phyloP scores from a whole-genome alignment of 2,797 vertebrate genomes.

The Hozukius guyotensis region DNA sequence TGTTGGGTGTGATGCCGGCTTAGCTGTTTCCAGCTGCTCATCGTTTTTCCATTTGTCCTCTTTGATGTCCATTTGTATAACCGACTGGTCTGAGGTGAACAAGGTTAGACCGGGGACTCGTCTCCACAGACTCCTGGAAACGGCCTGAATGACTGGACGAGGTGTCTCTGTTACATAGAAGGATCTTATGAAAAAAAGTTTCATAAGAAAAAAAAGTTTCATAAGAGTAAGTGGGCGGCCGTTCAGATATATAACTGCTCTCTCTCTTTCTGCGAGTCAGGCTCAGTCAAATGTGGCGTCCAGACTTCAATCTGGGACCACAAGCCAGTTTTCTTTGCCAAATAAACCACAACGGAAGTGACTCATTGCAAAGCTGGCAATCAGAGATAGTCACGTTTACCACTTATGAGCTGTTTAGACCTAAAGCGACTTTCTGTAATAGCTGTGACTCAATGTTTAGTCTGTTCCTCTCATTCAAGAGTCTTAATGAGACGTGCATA shows the following conservation, averaged over 20 bases:
- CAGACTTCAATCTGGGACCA: constrained; percentile 43
- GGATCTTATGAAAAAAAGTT: not conserved
- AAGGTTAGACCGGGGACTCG: constrained; percentile 37
- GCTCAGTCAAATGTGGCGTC: constrained; percentile 35
- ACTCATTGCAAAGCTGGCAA: constrained; percentile 39
- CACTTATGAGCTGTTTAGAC: not conserved
- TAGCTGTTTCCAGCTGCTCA: constrained; percentile 1
- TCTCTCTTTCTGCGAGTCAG: not conserved
- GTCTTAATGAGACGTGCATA: not conserved
- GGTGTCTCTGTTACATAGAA: constrained; percentile 1
- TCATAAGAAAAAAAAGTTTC: constrained; percentile 6
- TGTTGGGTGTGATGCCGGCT: not conserved
- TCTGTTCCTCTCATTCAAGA: constrained; percentile 1
- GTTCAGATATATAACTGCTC: not conserved
- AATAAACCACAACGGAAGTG: constrained; percentile 45
- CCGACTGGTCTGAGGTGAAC: constrained; percentile 34
- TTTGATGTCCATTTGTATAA: constrained; percentile 2
- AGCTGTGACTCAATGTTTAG: constrained; percentile 15
- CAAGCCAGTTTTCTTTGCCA: constrained; percentile 32
- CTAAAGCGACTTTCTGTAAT: not conserved
- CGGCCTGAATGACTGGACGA: not conserved
- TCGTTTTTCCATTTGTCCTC: not conserved
- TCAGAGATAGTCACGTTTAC: constrained; percentile 33
- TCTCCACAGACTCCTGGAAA: not conserved
- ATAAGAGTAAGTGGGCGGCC: not conserved